Percentiles rank a stretch among this genome's conserved stretches.
Evolutionary conservation across 64 coral and sea anemone genomes (phyloP).

Genomic region (Acropora tenuis): DNA sequence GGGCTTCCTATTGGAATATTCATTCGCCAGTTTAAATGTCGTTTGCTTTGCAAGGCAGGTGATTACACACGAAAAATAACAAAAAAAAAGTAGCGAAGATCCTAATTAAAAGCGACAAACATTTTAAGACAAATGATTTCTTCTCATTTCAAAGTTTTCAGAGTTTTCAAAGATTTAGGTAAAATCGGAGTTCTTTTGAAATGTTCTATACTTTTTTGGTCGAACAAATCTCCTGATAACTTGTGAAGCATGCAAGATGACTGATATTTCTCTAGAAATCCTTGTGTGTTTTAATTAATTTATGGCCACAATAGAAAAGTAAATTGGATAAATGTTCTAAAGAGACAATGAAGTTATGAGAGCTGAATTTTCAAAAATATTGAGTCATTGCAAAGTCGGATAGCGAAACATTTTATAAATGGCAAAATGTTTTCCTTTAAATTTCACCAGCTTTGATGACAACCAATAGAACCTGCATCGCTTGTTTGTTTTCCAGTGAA

Average conservation of each 20-base stretch:
- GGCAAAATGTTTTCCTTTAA: too few species aligned
- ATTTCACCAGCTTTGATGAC: too few species aligned
- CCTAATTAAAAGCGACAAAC: slow-evolving; percentile 34
- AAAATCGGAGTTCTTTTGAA: background rate
- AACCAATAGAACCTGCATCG: background rate
- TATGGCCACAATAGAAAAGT: too few species aligned
- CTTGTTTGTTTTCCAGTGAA: slow-evolving; percentile 29
- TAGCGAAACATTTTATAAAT: too few species aligned
- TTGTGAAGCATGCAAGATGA: too few species aligned
- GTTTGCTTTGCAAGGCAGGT: slow-evolving; percentile 6
- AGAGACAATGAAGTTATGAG: too few species aligned
- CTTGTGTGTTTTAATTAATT: too few species aligned
- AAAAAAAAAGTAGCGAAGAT: background rate
- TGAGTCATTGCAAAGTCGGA: too few species aligned
- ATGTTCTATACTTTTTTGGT: background rate
- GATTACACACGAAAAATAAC: background rate
- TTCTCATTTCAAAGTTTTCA: background rate
- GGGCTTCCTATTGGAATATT: background rate
- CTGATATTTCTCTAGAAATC: too few species aligned
- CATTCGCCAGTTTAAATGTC: background rate
- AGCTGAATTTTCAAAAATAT: too few species aligned
- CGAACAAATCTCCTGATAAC: background rate
- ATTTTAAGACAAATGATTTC: background rate
- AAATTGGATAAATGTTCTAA: too few species aligned
- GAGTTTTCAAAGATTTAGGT: background rate